A percentile compares a stretch with the other conserved stretches of the same genome.
phyloP scores from a whole-genome alignment of 2,113 vertebrate genomes.

The Pteronura brasiliensis region DNA sequence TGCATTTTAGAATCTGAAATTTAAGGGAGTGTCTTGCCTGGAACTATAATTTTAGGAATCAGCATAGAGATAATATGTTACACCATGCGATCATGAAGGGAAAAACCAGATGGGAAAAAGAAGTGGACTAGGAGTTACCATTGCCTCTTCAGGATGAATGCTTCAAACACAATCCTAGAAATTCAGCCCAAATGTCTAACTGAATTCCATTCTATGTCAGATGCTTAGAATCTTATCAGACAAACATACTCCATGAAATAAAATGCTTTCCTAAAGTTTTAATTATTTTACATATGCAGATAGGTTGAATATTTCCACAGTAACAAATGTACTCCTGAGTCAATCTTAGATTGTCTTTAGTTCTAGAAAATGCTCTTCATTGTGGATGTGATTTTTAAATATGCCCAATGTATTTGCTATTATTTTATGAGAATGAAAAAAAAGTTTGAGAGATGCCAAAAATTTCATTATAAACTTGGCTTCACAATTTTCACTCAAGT shows the following conservation, averaged over 20 bases:
- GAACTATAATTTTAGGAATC: not conserved
- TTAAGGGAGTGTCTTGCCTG: not conserved
- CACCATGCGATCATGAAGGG: not conserved
- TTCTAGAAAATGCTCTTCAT: not conserved
- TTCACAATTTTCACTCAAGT: not conserved
- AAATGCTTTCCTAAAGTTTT: not conserved
- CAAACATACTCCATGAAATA: not conserved
- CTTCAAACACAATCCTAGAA: not conserved
- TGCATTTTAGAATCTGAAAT: not conserved
- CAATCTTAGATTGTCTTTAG: not conserved
- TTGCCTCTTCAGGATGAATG: not conserved
- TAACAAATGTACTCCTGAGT: not conserved
- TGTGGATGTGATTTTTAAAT: not conserved
- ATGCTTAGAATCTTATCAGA: not conserved
- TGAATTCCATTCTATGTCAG: not conserved
- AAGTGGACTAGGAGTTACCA: accelerated
- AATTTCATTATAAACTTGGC: not conserved
- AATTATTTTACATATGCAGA: not conserved
- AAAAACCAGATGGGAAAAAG: not conserved
- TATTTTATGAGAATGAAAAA: not conserved
- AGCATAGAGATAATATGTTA: not conserved
- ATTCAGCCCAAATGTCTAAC: not conserved
- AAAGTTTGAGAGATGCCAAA: not conserved
- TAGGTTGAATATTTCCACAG: not conserved
- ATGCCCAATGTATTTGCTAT: not conserved